Evolutionary conservation across 2,888 invertebrate genomes (phyloP).

Genomic region (Tuta absoluta): DNA sequence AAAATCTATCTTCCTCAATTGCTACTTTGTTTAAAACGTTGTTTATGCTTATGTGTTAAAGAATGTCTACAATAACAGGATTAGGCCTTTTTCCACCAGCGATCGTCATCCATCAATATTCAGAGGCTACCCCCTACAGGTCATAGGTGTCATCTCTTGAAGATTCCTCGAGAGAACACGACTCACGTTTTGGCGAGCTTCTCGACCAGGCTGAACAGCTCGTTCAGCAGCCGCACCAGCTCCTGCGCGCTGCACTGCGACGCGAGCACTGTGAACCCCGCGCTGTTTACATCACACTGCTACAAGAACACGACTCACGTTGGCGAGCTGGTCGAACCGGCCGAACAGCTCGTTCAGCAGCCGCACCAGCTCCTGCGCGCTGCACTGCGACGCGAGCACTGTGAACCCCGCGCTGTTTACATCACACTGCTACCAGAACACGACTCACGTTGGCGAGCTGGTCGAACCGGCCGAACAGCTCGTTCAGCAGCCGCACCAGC

Average conservation of each 20-base stretch:
- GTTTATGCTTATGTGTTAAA: no score
- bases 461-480: conserved; percentile 95
- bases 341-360: conserved; percentile 96
- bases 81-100: no score
- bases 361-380: conserved; percentile 94
- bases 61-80: no score
- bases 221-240: conserved; percentile 93
- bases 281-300: no score
- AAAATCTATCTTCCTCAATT: no score
- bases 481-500: conserved; percentile 93
- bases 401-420: conserved; percentile 96
- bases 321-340: conserved; percentile 94
- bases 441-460: conserved; percentile 91
- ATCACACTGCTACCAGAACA: not conserved
- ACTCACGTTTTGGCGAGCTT: conserved; percentile 93
- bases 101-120: no score
- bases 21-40: no score
- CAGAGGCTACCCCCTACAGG: no score
- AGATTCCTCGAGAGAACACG: not conserved
- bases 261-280: conserved; percentile 94
- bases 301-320: conserved; percentile 80
- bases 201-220: conserved; percentile 95
- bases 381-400: conserved; percentile 94
- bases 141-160: no score
- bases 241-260: conserved; percentile 97